Evolutionary conservation across 2,888 invertebrate species (phyloP), one percentile per base, ranked within the genome.

Genomic region (Listrodromus nycthemerus): DNA sequence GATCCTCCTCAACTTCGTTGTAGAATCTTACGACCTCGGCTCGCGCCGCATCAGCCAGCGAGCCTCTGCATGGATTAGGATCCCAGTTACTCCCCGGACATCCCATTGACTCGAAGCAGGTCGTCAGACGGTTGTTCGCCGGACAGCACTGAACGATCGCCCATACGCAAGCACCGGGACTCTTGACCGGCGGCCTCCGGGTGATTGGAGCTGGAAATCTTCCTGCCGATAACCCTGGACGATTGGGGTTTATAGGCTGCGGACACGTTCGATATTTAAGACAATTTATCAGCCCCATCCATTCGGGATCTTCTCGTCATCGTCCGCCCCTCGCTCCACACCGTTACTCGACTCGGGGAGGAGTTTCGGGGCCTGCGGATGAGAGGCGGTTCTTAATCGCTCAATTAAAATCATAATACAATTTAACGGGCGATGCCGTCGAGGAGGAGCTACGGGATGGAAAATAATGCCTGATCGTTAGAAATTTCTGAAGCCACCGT

Each of bases 1-100:
- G 24, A 45, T 81, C 48, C 4, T 50, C 65, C 24, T 87, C 86
- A 16, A 73, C 76, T 4, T 83, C 88, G 0, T 80, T 84, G 80
- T 92, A 91, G 78, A 91, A 93, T 67, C 86, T 88, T 63, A 70
- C 48, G 33, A 93, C 77, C 83, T 90, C 88, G 1, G 84, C 66
- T 55, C 85, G 86, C 3, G 97, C 96, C 0, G 95, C 95, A 50
- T 94, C 88, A 0, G 95, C 94, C 76, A 96, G 95, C 7, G 95
- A 94, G 16, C 94, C 94, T 6, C 95, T 95, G 91, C 97, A 97
- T 0, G 97, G 97, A 90, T 96, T 96, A 0, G 93, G 88, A 85
- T 96, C 97, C 95, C 97, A 97, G 93, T 96, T 97, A 71, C 95
- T 95, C 0, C 96, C 96, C 0, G 95, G 95, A 91, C 97, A 97